Evolutionary conservation across 2,797 vertebrate species (phyloP), one percentile per base, ranked within the genome.

Genomic region (Ctenopoma kingsleyae): DNA sequence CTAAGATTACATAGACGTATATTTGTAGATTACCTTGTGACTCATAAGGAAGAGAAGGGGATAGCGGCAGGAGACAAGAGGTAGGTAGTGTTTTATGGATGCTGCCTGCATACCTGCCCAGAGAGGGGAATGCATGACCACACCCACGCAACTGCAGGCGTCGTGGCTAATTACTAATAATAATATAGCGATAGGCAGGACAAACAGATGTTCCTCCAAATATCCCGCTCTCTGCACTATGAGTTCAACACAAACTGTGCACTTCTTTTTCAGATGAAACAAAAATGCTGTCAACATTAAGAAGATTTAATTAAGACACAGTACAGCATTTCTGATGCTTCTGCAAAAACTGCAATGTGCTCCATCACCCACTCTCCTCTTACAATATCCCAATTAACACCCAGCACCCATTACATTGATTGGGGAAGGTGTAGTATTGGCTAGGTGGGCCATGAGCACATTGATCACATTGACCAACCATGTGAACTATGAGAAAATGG

Each of bases 201-300:
- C 87, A 89, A 94, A 90, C 93, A 94, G 92, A 93, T 93, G 92
- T 93, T 92, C 77, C 71, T 71, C 38, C 44, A 66, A 78, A 71
- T 74, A 53, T 11, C 56, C 53, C 20, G 19, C 32, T 47, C 60
- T 32, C 63, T 36, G 11, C 35, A 50, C 44, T 27, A 41, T 36
- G 19, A 50, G 32, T 48, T 61, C 19, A 40, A 17, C 25, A 76
- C 61, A 43, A 32, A 27, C 60, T 8, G 32, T 46, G 44, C 17
- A 2, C 43, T 60, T 63, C 52, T 15, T 58, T 56, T 59, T 54
- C 61, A 35, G 44, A 67, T 87, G 82, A 77, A 76, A 80, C 56
- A 75, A 82, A 49, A 64, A 41, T 2, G 22, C 50, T 54, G 71
- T 80, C 56, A 54, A 80, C 67, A 63, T 78, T 74, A 78, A 74